These are phyloP conservation scores for Myathropa florea DNA, from an alignment of 2,888 invertebrate genomes.

Conservation along the genomic window DNA sequence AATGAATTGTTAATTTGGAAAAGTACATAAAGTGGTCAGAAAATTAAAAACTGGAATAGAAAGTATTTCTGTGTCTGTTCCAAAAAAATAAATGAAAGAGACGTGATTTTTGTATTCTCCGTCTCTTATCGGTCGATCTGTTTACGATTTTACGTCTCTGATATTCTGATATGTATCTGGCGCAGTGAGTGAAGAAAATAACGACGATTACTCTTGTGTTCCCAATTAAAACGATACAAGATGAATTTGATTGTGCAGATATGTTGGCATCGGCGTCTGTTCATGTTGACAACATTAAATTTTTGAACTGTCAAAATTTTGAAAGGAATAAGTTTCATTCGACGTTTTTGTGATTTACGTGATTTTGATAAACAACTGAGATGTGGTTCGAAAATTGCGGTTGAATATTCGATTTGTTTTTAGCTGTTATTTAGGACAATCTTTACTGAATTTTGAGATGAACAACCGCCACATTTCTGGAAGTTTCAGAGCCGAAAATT, in stretches of 20 bases:
- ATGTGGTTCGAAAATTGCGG: too few relatives aligned
- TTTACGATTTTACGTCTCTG: background rate
- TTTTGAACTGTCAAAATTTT: too few relatives aligned
- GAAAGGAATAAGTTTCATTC: too few relatives aligned
- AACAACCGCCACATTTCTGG: too few relatives aligned
- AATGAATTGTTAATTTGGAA: background rate
- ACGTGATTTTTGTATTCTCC: background rate
- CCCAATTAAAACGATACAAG: background rate
- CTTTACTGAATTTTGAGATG: too few relatives aligned
- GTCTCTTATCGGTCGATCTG: background rate
- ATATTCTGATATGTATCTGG: background rate
- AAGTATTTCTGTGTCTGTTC: background rate
- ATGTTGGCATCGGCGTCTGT: background rate
- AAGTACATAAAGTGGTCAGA: background rate
- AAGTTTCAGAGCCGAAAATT: too few relatives aligned
- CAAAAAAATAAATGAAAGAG: background rate
- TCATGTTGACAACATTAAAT: too few relatives aligned
- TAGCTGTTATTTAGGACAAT: too few relatives aligned
- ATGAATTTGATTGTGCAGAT: background rate
- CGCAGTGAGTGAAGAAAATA: too few relatives aligned
- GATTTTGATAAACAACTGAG: too few relatives aligned
- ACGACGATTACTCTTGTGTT: background rate
- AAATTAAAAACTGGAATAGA: slow-evolving; percentile 1
- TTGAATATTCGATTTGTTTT: too few relatives aligned
- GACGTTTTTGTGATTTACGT: too few relatives aligned